Evolutionary conservation across 2,113 vertebrate genomes (phyloP).

Genomic region (Corydoras sp.): DNA sequence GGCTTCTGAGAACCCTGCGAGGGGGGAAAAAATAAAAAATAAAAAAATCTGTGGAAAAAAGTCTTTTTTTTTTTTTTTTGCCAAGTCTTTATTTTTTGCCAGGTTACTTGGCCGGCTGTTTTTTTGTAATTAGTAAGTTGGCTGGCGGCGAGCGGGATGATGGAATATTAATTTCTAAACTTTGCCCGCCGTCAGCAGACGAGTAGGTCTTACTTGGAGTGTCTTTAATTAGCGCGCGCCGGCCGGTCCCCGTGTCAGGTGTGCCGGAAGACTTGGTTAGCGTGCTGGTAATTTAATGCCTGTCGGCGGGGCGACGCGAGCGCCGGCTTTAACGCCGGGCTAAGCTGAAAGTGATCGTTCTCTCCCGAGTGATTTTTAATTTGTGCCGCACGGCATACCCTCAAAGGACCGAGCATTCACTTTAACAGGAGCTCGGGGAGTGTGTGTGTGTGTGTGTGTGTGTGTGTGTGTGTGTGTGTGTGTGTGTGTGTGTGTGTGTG

Average conservation of each 20-base stretch:
- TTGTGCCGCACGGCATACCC: slow-evolving; percentile 34
- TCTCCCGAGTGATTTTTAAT: slow-evolving; percentile 43
- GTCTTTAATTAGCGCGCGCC: slow-evolving; percentile 25
- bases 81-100: too few species aligned
- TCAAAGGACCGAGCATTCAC: slow-evolving; percentile 35
- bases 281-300: slow-evolving; percentile 23
- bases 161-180: neutral
- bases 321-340: slow-evolving; percentile 15
- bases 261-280: slow-evolving; percentile 8
- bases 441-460: slow-evolving; percentile 11
- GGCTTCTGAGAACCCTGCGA: too few species aligned
- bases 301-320: slow-evolving; percentile 6
- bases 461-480: slow-evolving; percentile 14
- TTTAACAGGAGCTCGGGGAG: slow-evolving; percentile 17
- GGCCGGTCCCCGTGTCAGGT: neutral
- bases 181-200: neutral
- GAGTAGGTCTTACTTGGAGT: slow-evolving; percentile 26
- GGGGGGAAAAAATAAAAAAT: too few species aligned
- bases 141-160: neutral
- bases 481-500: slow-evolving; percentile 22
- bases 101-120: too few species aligned
- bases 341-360: slow-evolving; percentile 38
- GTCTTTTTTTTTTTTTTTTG: too few species aligned
- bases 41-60: too few species aligned
- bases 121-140: too few species aligned